Base-by-base conservation (phyloP, 1,140 invertebrate genomes). In the Eumaeus atala region DNA sequence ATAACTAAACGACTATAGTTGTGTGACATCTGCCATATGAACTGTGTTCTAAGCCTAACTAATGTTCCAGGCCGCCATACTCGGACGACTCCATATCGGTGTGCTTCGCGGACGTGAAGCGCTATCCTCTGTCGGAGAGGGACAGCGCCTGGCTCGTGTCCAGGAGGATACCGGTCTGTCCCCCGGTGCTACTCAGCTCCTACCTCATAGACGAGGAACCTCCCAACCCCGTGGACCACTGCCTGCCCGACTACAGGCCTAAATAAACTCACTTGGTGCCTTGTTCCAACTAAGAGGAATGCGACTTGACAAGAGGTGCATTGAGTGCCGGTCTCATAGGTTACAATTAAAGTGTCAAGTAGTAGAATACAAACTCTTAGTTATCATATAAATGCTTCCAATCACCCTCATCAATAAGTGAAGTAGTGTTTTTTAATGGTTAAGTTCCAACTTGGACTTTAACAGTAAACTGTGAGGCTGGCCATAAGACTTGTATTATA, bases 31-130 rank as follows among this genome's bases (percentile, higher is more conserved):
- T n/a, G n/a, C n/a, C n/a, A n/a, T n/a, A n/a, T n/a, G n/a, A n/a
- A n/a, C n/a, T n/a, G n/a, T n/a, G n/a, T n/a, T n/a, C n/a, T n/a
- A 12, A 40, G 8, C 16, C 35, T 37, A 38, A 56, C 37, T 37
- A n/a, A n/a, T 34, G 37, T 67, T 70, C 9, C 73, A 87, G 86
- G 17, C 81, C 86, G 0, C 86, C 83, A 0, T 85, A 85, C 62
- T 74, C 55, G 1, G 62, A 77, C 34, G 77, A 77, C 10, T 55
- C 61, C 18, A 65, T 81, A 9, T 83, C 72, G 11, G 78, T 82
- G 0, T 88, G 86, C 64, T 84, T 88, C 60, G 79, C 81, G 14
- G 87, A 88, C 36, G 56, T 78, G 9, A 77, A 77, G 37, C 67
- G 77, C 0, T 69, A 64, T 33, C 74, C 81, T 0, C 51, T 88